A percentile compares a stretch with the other conserved stretches of the same genome.
Evolutionary conservation across 1,140 invertebrate genomes (phyloP).

Genomic region (Zaprionus lachaisei): DNA sequence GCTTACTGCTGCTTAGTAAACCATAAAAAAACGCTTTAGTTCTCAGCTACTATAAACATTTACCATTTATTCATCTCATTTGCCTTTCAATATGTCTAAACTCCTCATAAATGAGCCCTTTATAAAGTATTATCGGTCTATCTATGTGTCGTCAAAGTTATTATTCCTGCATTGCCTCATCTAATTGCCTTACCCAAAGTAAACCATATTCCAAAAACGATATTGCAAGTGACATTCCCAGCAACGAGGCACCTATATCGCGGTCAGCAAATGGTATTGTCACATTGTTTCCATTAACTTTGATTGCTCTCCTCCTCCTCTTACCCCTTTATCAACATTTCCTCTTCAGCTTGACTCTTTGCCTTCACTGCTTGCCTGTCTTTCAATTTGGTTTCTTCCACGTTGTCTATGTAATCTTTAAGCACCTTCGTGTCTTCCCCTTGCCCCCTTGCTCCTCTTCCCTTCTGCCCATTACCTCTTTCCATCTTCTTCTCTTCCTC

Average conservation of each 20-base stretch:
- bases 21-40: too few relatives aligned
- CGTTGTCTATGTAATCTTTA: too few relatives aligned
- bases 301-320: neutral
- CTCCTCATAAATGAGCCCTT: neutral
- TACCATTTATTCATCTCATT: neutral
- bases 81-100: neutral
- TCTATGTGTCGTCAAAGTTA: neutral
- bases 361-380: too few relatives aligned
- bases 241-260: neutral
- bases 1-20: too few relatives aligned
- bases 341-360: too few relatives aligned
- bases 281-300: conserved; percentile 32
- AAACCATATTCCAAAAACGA: neutral
- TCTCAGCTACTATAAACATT: too few relatives aligned
- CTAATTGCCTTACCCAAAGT: neutral
- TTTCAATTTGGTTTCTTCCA: too few relatives aligned
- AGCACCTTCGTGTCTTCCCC: too few relatives aligned
- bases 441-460: too few relatives aligned
- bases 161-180: neutral
- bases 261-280: conserved; percentile 53
- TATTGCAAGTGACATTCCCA: neutral
- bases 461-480: neutral
- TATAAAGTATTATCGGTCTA: neutral
- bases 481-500: too few relatives aligned
- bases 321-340: too few relatives aligned